Evolutionary conservation across 2,888 invertebrate genomes (phyloP).

Genomic region (Sturmia bella): DNA sequence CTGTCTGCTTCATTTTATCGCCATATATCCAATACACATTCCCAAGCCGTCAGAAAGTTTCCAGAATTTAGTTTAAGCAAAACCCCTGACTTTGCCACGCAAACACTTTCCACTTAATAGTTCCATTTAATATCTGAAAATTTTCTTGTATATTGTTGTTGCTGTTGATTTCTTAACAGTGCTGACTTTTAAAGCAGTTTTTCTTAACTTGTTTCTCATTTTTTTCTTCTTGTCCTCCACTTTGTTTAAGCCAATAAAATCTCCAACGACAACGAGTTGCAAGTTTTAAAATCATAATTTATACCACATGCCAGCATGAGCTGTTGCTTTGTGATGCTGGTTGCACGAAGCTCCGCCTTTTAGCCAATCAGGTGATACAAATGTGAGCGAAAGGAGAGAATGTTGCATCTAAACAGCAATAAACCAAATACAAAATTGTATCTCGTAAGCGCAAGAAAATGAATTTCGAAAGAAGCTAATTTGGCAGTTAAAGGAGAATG

Average conservation of each 20-base stretch:
- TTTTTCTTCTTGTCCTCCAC: constrained; percentile 1
- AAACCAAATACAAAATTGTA: constrained; percentile 1
- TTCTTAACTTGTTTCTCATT: background rate
- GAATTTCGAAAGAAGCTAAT: constrained; percentile 41
- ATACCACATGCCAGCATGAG: constrained; percentile 66
- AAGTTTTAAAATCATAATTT: constrained; percentile 72
- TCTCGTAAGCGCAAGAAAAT: constrained; percentile 23
- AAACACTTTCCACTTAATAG: constrained; percentile 68
- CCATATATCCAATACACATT: too few relatives aligned
- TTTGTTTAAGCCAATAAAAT: constrained; percentile 65
- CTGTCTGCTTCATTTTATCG: too few relatives aligned
- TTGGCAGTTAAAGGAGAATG: constrained; percentile 62
- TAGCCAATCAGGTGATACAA: constrained; percentile 71
- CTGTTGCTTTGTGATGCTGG: constrained; percentile 66
- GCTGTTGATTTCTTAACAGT: constrained; percentile 22
- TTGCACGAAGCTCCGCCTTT: constrained; percentile 71
- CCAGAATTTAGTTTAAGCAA: background rate
- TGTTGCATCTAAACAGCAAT: constrained; percentile 23
- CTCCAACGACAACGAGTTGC: constrained; percentile 61
- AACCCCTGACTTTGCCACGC: constrained; percentile 35
- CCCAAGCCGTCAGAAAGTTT: background rate
- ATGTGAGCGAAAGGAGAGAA: constrained; percentile 30
- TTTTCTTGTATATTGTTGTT: constrained; percentile 34
- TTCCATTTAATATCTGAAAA: constrained; percentile 60
- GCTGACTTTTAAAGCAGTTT: constrained; percentile 28